Percentiles rank a stretch among this genome's conserved stretches.
phyloP scores from a whole-genome alignment of 2,113 vertebrate genomes.

The Pteronura brasiliensis region DNA sequence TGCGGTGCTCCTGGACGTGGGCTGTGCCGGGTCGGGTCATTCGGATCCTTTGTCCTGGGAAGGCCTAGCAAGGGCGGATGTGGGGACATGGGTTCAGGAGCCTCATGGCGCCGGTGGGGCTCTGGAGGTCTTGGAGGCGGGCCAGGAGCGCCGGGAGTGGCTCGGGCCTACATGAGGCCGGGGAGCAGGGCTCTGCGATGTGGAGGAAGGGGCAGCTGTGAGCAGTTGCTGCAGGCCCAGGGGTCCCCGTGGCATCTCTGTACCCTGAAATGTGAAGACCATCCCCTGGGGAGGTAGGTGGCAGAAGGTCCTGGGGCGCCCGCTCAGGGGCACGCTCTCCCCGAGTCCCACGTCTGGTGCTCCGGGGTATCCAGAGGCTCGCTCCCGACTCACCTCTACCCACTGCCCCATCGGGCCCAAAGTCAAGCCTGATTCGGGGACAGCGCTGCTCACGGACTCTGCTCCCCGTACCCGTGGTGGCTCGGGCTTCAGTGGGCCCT shows the following conservation, averaged over 20 bases:
- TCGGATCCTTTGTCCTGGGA: not conserved
- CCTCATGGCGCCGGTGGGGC: fast-evolving
- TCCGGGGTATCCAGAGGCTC: not conserved
- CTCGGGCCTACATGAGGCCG: fast-evolving
- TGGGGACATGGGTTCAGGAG: not conserved
- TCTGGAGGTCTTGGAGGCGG: not conserved
- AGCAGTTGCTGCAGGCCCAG: not conserved
- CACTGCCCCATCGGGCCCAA: fast-evolving
- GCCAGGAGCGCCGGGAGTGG: not conserved
- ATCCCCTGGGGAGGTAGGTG: fast-evolving
- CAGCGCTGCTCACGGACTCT: fast-evolving
- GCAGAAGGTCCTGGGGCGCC: fast-evolving
- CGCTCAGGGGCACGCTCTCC: fast-evolving
- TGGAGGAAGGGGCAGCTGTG: not conserved
- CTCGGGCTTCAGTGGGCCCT: fast-evolving
- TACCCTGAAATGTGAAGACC: fast-evolving
- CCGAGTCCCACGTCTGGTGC: fast-evolving
- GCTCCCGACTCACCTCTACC: not conserved
- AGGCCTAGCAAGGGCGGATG: fast-evolving
- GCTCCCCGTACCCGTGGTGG: not conserved
- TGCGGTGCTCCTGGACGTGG: fast-evolving
- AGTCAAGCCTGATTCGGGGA: not conserved
- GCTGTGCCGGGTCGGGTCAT: not conserved
- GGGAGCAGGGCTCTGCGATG: not conserved
- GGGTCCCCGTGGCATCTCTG: fast-evolving